Evolutionary conservation across 2,113 vertebrate species (phyloP).

Genomic region (Jacana jacana): DNA sequence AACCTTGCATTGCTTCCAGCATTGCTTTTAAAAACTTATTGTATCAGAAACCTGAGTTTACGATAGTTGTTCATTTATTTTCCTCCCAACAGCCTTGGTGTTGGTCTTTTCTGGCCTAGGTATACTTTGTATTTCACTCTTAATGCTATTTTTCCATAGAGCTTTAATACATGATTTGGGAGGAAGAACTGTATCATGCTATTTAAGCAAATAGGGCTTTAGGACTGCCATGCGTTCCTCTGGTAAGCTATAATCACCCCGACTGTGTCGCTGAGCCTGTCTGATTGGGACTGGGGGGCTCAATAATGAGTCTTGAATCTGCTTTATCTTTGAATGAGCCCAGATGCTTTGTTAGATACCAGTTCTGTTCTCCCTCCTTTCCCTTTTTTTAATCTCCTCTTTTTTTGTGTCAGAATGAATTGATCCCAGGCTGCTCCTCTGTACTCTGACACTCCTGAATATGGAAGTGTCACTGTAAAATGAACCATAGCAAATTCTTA

Average conservation of each 20-base stretch:
- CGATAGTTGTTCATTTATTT: neutral
- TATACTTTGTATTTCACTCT: neutral
- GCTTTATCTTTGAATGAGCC: conserved; percentile 58
- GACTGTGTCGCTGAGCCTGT: neutral
- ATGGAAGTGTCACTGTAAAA: conserved; percentile 74
- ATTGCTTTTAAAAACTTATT: neutral
- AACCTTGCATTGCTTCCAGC: neutral
- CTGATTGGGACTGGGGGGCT: neutral
- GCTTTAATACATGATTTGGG: neutral
- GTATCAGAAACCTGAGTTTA: neutral
- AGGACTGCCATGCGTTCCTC: neutral
- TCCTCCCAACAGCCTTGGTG: neutral
- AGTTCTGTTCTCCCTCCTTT: conserved; percentile 30
- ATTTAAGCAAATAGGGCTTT: conserved; percentile 53
- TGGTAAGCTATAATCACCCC: neutral
- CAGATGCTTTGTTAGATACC: conserved; percentile 56
- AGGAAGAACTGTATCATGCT: conserved; percentile 7
- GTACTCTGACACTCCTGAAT: conserved; percentile 65
- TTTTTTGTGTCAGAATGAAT: conserved; percentile 60
- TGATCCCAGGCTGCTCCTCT: conserved; percentile 62
- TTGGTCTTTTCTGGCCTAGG: neutral
- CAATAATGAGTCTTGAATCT: conserved; percentile 47
- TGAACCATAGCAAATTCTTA: conserved; percentile 71
- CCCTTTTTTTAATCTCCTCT: neutral
- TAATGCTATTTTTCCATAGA: neutral